phyloP scores from a whole-genome alignment of 2,888 invertebrate species.

The Cataglyphis livida region DNA sequence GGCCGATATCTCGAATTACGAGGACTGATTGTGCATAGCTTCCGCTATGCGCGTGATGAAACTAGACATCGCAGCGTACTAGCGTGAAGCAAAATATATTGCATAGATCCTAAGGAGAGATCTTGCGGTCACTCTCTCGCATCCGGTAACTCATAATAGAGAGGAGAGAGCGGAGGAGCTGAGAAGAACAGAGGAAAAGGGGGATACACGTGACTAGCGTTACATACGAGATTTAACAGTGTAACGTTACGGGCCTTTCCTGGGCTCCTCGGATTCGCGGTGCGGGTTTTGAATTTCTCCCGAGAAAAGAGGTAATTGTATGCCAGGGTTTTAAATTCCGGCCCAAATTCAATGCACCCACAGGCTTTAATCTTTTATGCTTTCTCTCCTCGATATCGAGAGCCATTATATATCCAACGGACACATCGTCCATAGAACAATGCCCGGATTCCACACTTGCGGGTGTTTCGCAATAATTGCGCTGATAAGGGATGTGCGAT shows the following conservation, averaged over 20 bases:
- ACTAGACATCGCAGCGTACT: not conserved
- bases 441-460: constrained; percentile 15
- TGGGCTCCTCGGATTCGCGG: constrained; percentile 71
- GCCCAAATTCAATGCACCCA: constrained; percentile 79
- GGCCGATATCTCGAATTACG: constrained; percentile 21
- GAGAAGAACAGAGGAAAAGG: constrained; percentile 6
- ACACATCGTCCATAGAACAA: constrained; percentile 54
- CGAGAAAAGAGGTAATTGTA: constrained; percentile 68
- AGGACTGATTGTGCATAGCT: not conserved
- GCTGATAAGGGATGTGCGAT: not conserved
- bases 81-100: not conserved
- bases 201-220: constrained; percentile 76
- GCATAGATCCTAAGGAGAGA: constrained; percentile 45
- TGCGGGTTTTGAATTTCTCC: constrained; percentile 72
- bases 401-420: constrained; percentile 62
- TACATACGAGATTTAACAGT: constrained; percentile 84
- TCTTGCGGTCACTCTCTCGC: constrained; percentile 64
- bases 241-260: constrained; percentile 80
- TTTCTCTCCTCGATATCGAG: constrained; percentile 46
- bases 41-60: not conserved
- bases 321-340: constrained; percentile 79
- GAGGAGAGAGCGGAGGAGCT: constrained; percentile 22
- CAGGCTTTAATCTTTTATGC: constrained; percentile 56
- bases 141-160: constrained; percentile 73
- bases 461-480: constrained; percentile 37